Percentiles rank a stretch among this genome's conserved stretches.
phyloP scores from a whole-genome alignment of 2,797 vertebrate genomes.

The Falco peregrinus region DNA sequence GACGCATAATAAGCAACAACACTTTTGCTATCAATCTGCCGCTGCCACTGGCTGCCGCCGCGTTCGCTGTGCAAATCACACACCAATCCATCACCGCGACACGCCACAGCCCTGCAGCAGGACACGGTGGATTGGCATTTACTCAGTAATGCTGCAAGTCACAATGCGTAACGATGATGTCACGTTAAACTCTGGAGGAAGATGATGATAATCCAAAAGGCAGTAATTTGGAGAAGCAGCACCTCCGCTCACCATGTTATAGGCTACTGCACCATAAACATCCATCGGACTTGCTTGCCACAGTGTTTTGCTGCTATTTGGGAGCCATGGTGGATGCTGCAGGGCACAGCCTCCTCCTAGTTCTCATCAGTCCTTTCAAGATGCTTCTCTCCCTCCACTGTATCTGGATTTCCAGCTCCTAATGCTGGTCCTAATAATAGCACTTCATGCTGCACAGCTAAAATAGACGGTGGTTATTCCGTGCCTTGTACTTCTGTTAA shows the following conservation, averaged over 20 bases:
- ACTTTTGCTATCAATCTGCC: background rate
- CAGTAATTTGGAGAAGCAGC: background rate
- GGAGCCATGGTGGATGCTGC: background rate
- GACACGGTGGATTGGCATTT: background rate
- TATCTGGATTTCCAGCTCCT: background rate
- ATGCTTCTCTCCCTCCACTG: background rate
- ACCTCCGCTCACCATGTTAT: background rate
- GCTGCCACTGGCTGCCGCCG: background rate
- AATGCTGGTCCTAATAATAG: background rate
- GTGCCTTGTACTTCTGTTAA: background rate
- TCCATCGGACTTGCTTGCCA: background rate
- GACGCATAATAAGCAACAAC: background rate
- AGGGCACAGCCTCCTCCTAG: background rate
- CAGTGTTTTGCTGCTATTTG: background rate
- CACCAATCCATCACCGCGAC: background rate
- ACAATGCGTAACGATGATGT: accelerated
- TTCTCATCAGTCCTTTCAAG: background rate
- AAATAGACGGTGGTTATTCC: background rate
- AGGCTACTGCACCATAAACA: accelerated
- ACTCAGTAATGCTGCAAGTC: background rate
- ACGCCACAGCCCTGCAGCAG: background rate
- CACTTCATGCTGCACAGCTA: background rate
- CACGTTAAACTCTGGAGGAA: background rate
- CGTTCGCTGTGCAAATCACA: background rate
- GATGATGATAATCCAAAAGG: background rate